Evolutionary conservation across 2,113 vertebrate species (phyloP), one percentile per base, ranked within the genome.

Genomic region (Isichthys henryi): DNA sequence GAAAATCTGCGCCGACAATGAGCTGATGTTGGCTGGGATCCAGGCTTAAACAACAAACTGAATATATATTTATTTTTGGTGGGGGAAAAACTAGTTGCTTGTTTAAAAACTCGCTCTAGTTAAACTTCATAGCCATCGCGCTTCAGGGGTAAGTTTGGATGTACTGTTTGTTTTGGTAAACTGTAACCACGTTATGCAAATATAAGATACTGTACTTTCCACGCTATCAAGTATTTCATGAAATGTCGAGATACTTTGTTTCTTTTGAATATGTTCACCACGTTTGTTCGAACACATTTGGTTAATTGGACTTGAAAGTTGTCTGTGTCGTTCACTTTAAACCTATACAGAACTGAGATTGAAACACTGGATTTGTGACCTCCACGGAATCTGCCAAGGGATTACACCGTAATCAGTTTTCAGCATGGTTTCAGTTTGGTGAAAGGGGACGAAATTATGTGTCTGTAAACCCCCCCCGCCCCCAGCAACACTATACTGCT

Each of bases 1-100:
- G 23, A 46, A 52, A 43, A 86, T 39, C 82, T 87, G 56, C 56
- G 17, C 90, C 89, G 19, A 91, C 84, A 88, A 95, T 94, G 95
- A 91, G 89, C 89, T 88, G 91, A 91, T 85, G 45, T n/a, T 56
- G 7, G 66, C 49, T 19, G n/a, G 56, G 5, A 46, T 31, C 0
- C 82, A 48, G 82, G 35, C 45, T 84, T 48, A 23, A 48, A 84
- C 35, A 10, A 43, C 45, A 45, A 84, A 23, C 8, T 84, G 13
- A 45, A 21, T 83, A 48, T 84, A 48, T 84, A 39, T 39, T 43
- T 80, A 19, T 80, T 80, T 48, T 84, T 84, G 46, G 3, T 19
- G 15, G n/a, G n/a, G 17, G 0, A 21, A 43, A 84, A 48, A 84
- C 43, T 48, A 46, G 17, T 46, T 84, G 45, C 9, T 48, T 84